Evolutionary conservation across 2,113 vertebrate species (phyloP).

Genomic region (Felis catus): DNA sequence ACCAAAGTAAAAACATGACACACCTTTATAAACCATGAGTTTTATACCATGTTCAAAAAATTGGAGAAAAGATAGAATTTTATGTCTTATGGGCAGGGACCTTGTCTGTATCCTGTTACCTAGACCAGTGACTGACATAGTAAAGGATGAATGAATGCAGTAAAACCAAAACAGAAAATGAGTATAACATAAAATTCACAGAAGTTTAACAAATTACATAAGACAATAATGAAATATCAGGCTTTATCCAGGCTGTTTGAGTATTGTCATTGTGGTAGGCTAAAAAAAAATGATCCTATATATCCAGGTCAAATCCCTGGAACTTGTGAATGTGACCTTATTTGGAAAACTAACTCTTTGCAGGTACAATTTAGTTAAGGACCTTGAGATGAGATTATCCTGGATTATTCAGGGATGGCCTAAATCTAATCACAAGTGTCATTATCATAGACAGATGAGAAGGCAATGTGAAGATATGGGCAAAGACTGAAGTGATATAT

Average conservation of each 20-base stretch:
- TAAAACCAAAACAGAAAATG: background rate
- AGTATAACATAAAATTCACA: background rate
- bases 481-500: background rate
- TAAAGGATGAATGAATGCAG: background rate
- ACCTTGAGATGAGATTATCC: background rate
- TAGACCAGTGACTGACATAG: background rate
- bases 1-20: background rate
- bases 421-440: background rate
- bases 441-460: background rate
- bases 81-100: background rate
- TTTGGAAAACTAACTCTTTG: background rate
- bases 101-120: background rate
- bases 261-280: background rate
- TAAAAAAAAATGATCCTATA: background rate
- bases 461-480: background rate
- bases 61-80: background rate
- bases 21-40: background rate
- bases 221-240: background rate
- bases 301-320: background rate
- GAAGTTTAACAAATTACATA: background rate
- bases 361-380: background rate
- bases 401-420: background rate
- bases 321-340: background rate
- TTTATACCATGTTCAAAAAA: background rate
- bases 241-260: background rate